Conservation (phyloP, 2,888 invertebrate species). For the Drosophila histrio region DNA sequence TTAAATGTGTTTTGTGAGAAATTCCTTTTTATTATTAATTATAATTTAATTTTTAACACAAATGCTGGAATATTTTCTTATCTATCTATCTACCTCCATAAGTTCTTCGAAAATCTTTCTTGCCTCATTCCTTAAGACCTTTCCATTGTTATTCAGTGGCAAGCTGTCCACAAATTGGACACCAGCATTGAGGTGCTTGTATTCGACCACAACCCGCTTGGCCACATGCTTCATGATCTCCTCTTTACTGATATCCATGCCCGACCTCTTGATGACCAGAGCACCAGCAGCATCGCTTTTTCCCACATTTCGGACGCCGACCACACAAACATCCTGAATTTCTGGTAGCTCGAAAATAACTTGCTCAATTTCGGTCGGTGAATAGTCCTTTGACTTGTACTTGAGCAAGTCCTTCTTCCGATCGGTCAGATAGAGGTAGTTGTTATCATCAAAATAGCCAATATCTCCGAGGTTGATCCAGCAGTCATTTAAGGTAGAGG, state of each 20-base stretch:
- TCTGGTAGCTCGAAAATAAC: conserved; percentile 69
- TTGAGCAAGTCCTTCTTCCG: conserved; percentile 81
- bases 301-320: conserved; percentile 68
- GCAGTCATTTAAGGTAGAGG: conserved; percentile 56
- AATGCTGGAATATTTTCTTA: background rate
- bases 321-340: conserved; percentile 72
- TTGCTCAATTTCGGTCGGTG: conserved; percentile 76
- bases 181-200: conserved; percentile 77
- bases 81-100: too few relatives aligned
- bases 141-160: conserved; percentile 73
- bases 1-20: too few relatives aligned
- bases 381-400: conserved; percentile 72
- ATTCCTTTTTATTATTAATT: background rate
- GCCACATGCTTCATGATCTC: conserved; percentile 58
- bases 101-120: conserved; percentile 51
- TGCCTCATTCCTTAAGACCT: conserved; percentile 56
- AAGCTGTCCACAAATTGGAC: conserved; percentile 69
- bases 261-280: conserved; percentile 58
- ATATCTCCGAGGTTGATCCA: conserved; percentile 81
- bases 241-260: conserved; percentile 48
- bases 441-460: conserved; percentile 79
- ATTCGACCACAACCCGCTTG: conserved; percentile 51
- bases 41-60: background rate
- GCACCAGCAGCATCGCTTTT: conserved; percentile 76
- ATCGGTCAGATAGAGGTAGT: conserved; percentile 71